Conservation (phyloP, 2,113 vertebrate species). For the Malaclemys terrapin region DNA sequence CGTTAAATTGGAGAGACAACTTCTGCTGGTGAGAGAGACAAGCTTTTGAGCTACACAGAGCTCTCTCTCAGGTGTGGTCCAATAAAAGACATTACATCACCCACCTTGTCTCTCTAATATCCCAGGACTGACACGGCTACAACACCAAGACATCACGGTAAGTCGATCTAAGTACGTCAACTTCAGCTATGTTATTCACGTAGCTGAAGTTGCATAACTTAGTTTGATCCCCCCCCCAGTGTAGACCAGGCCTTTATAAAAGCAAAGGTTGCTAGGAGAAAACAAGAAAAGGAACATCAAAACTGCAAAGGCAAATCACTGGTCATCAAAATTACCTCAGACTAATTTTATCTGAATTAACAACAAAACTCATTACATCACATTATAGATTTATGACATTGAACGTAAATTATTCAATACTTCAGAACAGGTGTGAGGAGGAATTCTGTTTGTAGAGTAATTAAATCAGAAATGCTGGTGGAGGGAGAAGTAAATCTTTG, state of each 20-base stretch:
- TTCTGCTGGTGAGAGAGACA: not conserved
- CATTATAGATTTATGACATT: not conserved
- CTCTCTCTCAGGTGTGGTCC: not conserved
- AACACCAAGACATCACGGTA: not conserved
- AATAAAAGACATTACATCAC: not conserved
- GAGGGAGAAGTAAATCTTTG: not conserved
- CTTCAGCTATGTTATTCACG: no score
- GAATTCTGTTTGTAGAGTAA: not conserved
- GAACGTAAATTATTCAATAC: not conserved
- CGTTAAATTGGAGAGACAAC: not conserved
- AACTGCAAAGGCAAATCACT: not conserved
- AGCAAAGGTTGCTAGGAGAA: not conserved
- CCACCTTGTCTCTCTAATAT: not conserved
- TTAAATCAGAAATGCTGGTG: not conserved
- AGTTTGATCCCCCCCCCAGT: no score
- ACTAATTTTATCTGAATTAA: not conserved
- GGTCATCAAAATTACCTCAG: not conserved
- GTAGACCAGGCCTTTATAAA: not conserved
- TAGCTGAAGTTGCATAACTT: no score
- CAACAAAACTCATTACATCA: not conserved
- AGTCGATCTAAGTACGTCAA: no score
- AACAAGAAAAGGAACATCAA: not conserved
- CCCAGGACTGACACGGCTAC: not conserved
- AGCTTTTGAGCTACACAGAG: not conserved
- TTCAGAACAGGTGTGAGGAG: not conserved